These are phyloP conservation scores for Archips xylosteana DNA, from an alignment of 2,888 invertebrate species.

Conservation along the genomic window DNA sequence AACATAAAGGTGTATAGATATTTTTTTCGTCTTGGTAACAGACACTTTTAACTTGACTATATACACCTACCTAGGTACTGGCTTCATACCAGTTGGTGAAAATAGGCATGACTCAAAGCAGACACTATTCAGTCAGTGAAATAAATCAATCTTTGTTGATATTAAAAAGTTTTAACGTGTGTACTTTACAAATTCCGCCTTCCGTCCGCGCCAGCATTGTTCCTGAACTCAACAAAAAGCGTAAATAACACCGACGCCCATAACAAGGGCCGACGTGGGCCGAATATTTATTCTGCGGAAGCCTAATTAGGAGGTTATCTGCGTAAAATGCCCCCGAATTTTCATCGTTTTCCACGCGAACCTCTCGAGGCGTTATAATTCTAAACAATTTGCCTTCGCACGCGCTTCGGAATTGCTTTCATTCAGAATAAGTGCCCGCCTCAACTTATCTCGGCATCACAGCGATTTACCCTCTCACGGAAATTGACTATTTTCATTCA, in stretches of 20 bases:
- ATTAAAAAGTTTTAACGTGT: constrained; percentile 6
- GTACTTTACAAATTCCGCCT: neutral
- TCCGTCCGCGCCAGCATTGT: constrained; percentile 10
- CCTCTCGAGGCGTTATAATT: constrained; percentile 53
- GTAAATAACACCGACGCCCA: constrained; percentile 39
- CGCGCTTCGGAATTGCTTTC: constrained; percentile 58
- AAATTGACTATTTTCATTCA: constrained; percentile 60
- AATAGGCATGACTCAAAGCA: no score
- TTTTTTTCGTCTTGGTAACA: no score
- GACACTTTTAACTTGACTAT: no score
- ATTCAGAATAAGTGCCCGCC: constrained; percentile 57
- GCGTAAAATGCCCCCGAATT: constrained; percentile 40
- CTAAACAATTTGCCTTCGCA: constrained; percentile 59
- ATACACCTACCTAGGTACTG: no score
- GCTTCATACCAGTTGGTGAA: no score
- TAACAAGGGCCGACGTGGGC: constrained; percentile 30
- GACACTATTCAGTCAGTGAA: neutral
- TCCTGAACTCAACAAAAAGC: constrained; percentile 28
- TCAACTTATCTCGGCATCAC: constrained; percentile 59
- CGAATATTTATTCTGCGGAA: constrained; percentile 42
- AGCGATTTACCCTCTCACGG: constrained; percentile 55
- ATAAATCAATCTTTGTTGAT: constrained; percentile 14
- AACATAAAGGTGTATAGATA: no score
- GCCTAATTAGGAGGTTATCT: constrained; percentile 44
- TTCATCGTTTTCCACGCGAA: constrained; percentile 45